Percentiles rank a stretch among this genome's conserved stretches.
These are phyloP conservation scores for Pardosa pseudoannulata DNA, from an alignment of 2,888 invertebrate genomes.

Conservation along the genomic window DNA sequence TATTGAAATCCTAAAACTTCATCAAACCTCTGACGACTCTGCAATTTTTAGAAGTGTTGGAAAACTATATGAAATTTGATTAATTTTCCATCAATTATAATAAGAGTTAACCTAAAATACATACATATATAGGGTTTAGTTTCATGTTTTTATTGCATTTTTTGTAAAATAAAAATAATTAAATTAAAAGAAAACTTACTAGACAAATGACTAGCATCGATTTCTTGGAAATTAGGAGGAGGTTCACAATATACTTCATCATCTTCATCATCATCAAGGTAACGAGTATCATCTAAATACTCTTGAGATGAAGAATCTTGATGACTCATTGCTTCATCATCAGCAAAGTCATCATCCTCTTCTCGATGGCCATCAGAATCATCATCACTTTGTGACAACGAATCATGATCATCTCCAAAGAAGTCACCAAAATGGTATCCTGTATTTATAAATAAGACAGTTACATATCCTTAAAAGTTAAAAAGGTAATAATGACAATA, in stretches of 20 bases:
- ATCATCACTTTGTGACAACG: constrained; percentile 73
- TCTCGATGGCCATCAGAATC: constrained; percentile 71
- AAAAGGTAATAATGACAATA: too few species aligned
- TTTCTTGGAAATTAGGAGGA: constrained; percentile 66
- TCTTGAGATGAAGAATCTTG: constrained; percentile 73
- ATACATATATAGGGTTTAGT: too few species aligned
- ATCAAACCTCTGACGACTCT: too few species aligned
- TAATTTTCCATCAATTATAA: too few species aligned
- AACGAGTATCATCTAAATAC: constrained; percentile 72
- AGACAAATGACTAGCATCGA: constrained; percentile 69
- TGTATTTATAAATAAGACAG: constrained; percentile 22
- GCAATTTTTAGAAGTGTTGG: too few species aligned
- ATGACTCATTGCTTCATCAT: constrained; percentile 79
- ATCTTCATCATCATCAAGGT: constrained; percentile 69
- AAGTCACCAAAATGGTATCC: constrained; percentile 72
- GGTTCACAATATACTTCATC: constrained; percentile 71
- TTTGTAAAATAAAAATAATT: too few species aligned
- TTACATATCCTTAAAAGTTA: too few species aligned
- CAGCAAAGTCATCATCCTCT: constrained; percentile 80
- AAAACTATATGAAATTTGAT: too few species aligned
- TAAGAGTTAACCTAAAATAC: too few species aligned
- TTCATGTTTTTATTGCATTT: too few species aligned
- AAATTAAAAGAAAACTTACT: constrained; percentile 49
- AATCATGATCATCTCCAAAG: constrained; percentile 71
- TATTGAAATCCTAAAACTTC: too few species aligned